Evolutionary conservation across 2,888 invertebrate genomes (phyloP), one percentile per base, ranked within the genome.

Genomic region (Brenthis ino): DNA sequence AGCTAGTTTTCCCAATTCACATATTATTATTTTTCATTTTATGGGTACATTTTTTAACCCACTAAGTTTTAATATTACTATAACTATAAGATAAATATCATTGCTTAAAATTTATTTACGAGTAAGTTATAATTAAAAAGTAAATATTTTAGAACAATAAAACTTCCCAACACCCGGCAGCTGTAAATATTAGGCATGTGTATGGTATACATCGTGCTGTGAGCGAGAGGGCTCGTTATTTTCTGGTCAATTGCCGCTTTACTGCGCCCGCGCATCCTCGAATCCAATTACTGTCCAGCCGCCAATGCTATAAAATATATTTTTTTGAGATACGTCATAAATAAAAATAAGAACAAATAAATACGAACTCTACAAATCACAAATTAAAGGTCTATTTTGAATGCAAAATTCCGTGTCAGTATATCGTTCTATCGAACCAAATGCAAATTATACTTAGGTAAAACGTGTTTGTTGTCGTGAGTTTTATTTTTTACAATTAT

Each of bases 171-270:
- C 82, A 80, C 77, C 82, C 87, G 77, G 90, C 91, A 90, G 90
- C 87, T 89, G 88, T 85, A 87, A 80, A 86, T 85, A 86, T 79
- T 79, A 79, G 80, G 79, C 83, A 85, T 85, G 82, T 87, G 86
- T 79, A 75, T 79, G 77, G 73, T 81, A 82, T 82, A 82, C 80
- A 83, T 81, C 80, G 82, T 80, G 76, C 77, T 77, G 74, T 79
- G 79, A 83, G 79, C 83, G 79, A 86, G 79, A 86, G 82, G 83
- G 89, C 92, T 93, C 88, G 92, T 93, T 92, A 93, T 92, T 92
- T 92, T 93, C 92, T 93, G 93, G 92, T 92, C 92, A 89, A 92
- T 91, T 91, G 92, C 91, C 85, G 87, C 86, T 91, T 90, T 92
- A 91, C 85, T 82, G 91, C 91, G 92, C 85, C 87, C 86, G 91